Base-by-base conservation (phyloP, 2,888 invertebrate genomes). In the Halictus quadricinctus region DNA sequence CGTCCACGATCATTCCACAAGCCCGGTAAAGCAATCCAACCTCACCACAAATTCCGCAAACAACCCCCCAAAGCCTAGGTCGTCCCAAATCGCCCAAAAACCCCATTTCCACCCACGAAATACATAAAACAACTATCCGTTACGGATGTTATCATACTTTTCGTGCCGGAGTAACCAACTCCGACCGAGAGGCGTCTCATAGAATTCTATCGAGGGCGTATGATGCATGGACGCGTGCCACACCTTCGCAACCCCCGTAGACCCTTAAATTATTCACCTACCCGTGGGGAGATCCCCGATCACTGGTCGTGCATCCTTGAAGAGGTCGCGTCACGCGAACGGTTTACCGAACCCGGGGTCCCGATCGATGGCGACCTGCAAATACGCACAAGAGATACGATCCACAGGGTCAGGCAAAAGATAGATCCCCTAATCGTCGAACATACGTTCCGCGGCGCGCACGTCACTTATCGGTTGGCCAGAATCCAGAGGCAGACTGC, bases 401-500 rank as follows among this genome's bases (percentile, higher is more conserved):
- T 60, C 25, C 25, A 60, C 60, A 60, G 15, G 25, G 29, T 13
- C 13, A 6, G 25, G 60, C 25, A n/a, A 0, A 25, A 29, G 60
- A 60, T 5, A 29, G 25, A 29, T 60, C 25, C 60, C 60, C 60
- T 60, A 60, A 60, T 60, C 69, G 72, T 5, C 69, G 41, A 41
- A 41, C 41, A 76, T 29, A 50, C 25, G 48, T 41, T 76, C 25
- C 25, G 36, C 60, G 64, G 41, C 21, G 43, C 50, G 72, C 64
- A 64, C 83, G 84, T 79, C 86, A 89, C 91, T 93, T 92, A 93
- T 93, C 93, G 92, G 93, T 92, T 91, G 93, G 90, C 84, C 92
- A 91, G 92, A 89, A 92, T 93, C 92, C 90, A 88, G 87, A 88
- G 89, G 73, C 86, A 89, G 90, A 94, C 93, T 93, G 93, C 29